phyloP scores from a whole-genome alignment of 2,888 invertebrate genomes.

The Cerastis rubricosa region DNA sequence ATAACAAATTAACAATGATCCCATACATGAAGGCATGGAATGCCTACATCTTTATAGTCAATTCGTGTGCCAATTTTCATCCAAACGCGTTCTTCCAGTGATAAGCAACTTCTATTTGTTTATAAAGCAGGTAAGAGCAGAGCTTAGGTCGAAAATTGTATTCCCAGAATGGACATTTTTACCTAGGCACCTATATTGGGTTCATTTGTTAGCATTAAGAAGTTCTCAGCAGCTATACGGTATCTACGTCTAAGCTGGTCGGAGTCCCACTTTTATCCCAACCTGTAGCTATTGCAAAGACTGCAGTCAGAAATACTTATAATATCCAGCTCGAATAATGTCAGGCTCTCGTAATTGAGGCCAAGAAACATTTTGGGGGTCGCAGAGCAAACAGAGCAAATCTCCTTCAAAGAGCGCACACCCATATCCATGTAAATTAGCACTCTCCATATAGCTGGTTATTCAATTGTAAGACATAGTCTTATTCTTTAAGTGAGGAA shows the following conservation, averaged over 20 bases:
- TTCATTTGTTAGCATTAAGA: neutral
- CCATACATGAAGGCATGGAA: neutral
- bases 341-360: neutral
- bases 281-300: neutral
- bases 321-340: neutral
- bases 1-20: too few relatives aligned
- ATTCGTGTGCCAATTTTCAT: neutral
- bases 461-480: neutral
- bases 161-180: neutral
- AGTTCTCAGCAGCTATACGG: neutral
- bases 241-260: neutral
- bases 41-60: neutral
- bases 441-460: neutral
- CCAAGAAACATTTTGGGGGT: conserved; percentile 12
- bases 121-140: neutral
- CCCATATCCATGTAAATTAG: too few relatives aligned
- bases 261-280: neutral
- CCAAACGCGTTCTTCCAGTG: neutral
- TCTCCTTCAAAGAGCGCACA: conserved; percentile 11
- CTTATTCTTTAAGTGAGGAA: neutral
- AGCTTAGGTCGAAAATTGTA: neutral
- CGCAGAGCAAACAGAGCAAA: neutral
- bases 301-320: neutral
- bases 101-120: neutral
- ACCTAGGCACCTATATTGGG: neutral